Evolutionary conservation across 1,140 invertebrate genomes (phyloP).

Genomic region (Cephus cinctus): DNA sequence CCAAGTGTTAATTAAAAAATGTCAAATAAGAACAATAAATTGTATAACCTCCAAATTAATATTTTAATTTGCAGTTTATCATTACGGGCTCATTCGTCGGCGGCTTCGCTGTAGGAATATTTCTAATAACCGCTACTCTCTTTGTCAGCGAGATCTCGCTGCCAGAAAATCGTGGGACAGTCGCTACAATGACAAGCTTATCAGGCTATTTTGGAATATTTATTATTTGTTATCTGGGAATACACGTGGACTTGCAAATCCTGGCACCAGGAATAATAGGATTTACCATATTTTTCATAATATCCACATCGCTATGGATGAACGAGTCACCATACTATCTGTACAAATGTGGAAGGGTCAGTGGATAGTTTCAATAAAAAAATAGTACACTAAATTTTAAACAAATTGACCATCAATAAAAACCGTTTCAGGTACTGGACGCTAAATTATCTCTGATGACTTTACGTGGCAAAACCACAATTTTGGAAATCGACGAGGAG

Average conservation of each 20-base stretch:
- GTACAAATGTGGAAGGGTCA: conserved; percentile 21
- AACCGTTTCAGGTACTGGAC: conserved; percentile 19
- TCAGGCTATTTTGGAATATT: conserved; percentile 22
- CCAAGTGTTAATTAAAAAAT: too few relatives aligned
- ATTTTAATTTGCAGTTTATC: too few relatives aligned
- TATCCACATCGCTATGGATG: conserved; percentile 17
- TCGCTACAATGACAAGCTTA: conserved; percentile 13
- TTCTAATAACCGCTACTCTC: conserved; percentile 18
- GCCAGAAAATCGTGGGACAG: conserved; percentile 9
- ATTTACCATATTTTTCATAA: conserved; percentile 12
- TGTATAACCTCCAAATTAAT: too few relatives aligned
- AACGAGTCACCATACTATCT: conserved; percentile 28
- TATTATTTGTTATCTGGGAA: conserved; percentile 6
- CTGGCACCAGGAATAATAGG: conserved; percentile 4
- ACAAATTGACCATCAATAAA: not conserved
- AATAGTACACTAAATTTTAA: conserved; percentile 6
- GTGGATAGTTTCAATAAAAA: not conserved
- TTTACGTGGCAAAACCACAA: conserved; percentile 6
- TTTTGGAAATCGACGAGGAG: conserved; percentile 25
- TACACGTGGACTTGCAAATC: conserved; percentile 8
- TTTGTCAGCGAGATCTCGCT: conserved; percentile 23
- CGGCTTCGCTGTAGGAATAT: conserved; percentile 20
- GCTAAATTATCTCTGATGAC: conserved; percentile 24
- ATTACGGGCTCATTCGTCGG: conserved; percentile 14
- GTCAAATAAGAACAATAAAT: too few relatives aligned